Base-by-base conservation (phyloP, 1,140 invertebrate species). In the Drosophila grimshawi region DNA sequence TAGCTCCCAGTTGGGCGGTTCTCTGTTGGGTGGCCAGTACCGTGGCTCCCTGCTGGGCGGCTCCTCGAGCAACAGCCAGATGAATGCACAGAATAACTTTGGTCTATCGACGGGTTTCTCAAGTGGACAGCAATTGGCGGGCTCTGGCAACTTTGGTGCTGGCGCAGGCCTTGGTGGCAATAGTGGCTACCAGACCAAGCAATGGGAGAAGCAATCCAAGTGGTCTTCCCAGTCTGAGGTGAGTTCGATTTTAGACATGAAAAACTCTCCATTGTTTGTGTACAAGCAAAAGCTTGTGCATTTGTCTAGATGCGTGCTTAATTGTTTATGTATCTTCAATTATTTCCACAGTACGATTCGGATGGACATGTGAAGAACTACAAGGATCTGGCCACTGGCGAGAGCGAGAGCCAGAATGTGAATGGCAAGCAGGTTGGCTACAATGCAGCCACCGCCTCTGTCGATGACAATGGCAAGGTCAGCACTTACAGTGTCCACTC, bases 191-290 rank as follows among this genome's bases (percentile, higher is more conserved):
- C 89, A 91, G 67, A 83, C 80, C 52, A 92, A 92, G 77, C 88
- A 92, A 41, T 92, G 92, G 92, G 91, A 92, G 81, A 92, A 92
- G 51, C 88, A 91, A 43, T 92, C 92, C 43, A 92, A 92, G 72
- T 92, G 92, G 92, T 91, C 92, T 4, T 92, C 90, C 48, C 85
- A 92, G 57, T 91, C 90, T 6, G 76, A 90, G 81, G 92, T 92
- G 55, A 74, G 67, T 49, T n/a, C 6, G 5, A 30, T 2, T 1
- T 35, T 5, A 43, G n/a, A 43, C 48, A 48, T 19, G 19, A 19
- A 19, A 19, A 19, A 19, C 19, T 19, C 19, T 19, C 19, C 19
- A 19, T 1, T 19, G 1, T 19, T 19, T 19, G 19, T 19, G 19
- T 19, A 19, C 19, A 19, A 19, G 19, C 19, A 19, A 19, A 19